These are phyloP conservation scores for Argentina silus DNA, from an alignment of 2,797 vertebrate species.

Conservation along the genomic window DNA sequence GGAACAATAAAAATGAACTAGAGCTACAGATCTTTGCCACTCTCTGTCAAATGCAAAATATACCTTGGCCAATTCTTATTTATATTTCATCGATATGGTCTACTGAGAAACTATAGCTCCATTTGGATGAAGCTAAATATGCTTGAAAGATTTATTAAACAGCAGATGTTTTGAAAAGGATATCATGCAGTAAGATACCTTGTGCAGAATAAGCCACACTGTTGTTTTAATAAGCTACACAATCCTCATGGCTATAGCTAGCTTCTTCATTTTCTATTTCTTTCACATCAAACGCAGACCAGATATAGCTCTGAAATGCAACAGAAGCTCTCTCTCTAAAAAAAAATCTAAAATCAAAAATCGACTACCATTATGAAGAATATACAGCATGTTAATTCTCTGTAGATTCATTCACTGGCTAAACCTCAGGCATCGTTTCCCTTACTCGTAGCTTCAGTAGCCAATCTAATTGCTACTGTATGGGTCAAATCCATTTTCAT, in stretches of 20 bases:
- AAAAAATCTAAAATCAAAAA: constrained; percentile 39
- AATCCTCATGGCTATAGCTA: neutral
- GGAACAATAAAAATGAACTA: constrained; percentile 8
- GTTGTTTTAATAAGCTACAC: neutral
- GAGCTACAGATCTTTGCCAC: neutral
- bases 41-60: constrained; percentile 2
- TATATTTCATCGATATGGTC: neutral
- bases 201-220: neutral
- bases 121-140: no score
- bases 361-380: neutral
- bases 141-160: no score
- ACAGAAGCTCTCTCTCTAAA: constrained; percentile 27
- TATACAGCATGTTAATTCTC: neutral
- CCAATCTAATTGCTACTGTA: constrained; percentile 25
- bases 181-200: no score
- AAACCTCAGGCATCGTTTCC: neutral
- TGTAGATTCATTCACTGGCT: constrained; percentile 14
- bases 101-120: neutral
- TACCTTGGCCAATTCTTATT: neutral
- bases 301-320: constrained; percentile 23
- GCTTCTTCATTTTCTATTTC: neutral
- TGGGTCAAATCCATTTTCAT: neutral
- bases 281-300: constrained; percentile 34
- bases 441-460: neutral
- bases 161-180: no score